Conservation (phyloP, 1,140 invertebrate genomes). For the Anoplophora glabripennis region DNA sequence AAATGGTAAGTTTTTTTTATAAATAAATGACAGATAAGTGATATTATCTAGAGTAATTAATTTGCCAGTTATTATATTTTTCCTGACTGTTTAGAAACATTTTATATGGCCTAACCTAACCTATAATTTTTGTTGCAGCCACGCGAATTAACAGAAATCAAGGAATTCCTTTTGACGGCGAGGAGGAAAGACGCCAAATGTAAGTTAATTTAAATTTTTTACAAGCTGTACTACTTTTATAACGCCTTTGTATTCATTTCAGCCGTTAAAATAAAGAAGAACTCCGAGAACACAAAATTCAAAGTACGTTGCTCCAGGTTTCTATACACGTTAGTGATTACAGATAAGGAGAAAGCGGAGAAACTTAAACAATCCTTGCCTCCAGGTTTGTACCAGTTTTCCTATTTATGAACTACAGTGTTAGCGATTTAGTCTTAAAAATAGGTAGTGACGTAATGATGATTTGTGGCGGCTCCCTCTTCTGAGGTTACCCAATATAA, state of each 20-base stretch:
- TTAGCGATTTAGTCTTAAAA: too few relatives aligned
- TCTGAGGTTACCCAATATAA: too few relatives aligned
- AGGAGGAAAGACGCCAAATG: slow-evolving; percentile 98
- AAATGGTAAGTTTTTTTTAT: too few relatives aligned
- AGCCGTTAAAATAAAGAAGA: slow-evolving; percentile 86
- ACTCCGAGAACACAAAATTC: slow-evolving; percentile 93
- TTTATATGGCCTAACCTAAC: too few relatives aligned
- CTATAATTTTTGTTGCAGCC: slow-evolving; percentile 57
- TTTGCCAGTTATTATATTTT: too few relatives aligned
- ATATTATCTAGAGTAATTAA: too few relatives aligned
- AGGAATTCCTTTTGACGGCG: slow-evolving; percentile 97
- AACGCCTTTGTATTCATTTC: slow-evolving; percentile 43
- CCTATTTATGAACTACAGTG: too few relatives aligned
- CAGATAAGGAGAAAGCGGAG: slow-evolving; percentile 98
- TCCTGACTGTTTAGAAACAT: too few relatives aligned
- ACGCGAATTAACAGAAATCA: slow-evolving; percentile 97
- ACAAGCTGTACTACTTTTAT: background rate
- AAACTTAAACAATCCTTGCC: slow-evolving; percentile 90
- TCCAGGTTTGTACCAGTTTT: slow-evolving; percentile 57
- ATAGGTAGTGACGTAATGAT: background rate
- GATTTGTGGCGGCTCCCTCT: too few relatives aligned
- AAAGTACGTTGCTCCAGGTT: slow-evolving; percentile 96
- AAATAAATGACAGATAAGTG: too few relatives aligned
- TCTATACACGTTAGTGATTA: slow-evolving; percentile 96
- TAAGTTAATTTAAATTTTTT: slow-evolving; percentile 54